Conservation (phyloP, 1,140 invertebrate species). For the Drosophila sechellia region DNA sequence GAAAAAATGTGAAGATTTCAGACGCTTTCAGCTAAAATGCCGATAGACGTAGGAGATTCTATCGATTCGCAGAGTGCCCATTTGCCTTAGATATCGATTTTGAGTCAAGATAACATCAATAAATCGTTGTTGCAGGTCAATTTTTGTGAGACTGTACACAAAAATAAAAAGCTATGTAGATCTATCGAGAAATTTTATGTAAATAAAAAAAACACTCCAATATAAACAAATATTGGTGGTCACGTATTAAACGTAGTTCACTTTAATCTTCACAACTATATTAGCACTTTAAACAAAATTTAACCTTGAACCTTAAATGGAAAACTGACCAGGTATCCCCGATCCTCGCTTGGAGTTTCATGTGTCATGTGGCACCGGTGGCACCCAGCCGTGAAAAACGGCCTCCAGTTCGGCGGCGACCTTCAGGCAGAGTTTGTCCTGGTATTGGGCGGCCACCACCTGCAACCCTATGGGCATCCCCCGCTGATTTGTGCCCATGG, state of each 20-base stretch:
- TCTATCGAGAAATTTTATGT: background rate
- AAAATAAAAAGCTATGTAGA: background rate
- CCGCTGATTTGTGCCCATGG: slow-evolving; percentile 87
- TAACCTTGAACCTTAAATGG: slow-evolving; percentile 53
- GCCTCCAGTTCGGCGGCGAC: slow-evolving; percentile 91
- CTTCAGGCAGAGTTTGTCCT: slow-evolving; percentile 91
- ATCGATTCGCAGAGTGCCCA: background rate
- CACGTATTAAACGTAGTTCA: background rate
- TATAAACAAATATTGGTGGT: background rate
- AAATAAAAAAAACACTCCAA: background rate
- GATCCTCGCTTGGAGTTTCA: slow-evolving; percentile 3
- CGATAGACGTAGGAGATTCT: background rate
- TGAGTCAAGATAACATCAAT: background rate
- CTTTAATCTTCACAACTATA: slow-evolving; percentile 2
- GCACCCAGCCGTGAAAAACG: slow-evolving; percentile 91
- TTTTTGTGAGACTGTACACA: background rate
- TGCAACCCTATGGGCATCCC: slow-evolving; percentile 91
- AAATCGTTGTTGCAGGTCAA: background rate
- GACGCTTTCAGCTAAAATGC: background rate
- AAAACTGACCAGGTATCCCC: background rate
- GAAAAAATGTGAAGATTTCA: background rate
- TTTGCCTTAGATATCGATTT: background rate
- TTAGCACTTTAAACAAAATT: slow-evolving; percentile 8
- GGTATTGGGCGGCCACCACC: slow-evolving; percentile 87
- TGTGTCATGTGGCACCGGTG: slow-evolving; percentile 68